Conservation (phyloP, 2,113 vertebrate species). For the Hymenochirus boettgeri region DNA sequence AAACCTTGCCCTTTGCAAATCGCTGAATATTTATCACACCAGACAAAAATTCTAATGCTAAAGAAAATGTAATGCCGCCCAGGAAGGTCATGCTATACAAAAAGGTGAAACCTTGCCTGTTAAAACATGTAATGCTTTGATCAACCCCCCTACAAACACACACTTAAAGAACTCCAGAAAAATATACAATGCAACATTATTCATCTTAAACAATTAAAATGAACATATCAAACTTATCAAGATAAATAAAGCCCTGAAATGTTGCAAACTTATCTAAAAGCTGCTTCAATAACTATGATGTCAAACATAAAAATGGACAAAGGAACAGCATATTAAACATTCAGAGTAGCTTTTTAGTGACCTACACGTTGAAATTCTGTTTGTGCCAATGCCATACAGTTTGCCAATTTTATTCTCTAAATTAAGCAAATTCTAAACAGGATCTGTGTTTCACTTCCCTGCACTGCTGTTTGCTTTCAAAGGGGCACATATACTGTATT, state of each 20-base stretch:
- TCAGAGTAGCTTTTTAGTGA: neutral
- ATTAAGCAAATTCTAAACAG: neutral
- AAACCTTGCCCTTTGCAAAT: neutral
- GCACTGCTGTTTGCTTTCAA: slow-evolving; percentile 60
- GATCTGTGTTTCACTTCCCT: slow-evolving; percentile 46
- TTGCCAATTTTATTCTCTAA: neutral
- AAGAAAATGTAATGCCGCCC: neutral
- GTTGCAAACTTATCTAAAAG: slow-evolving; percentile 10
- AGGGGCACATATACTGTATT: slow-evolving; percentile 54
- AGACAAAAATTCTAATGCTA: neutral
- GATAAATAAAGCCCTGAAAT: slow-evolving; percentile 43
- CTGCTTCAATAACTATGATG: neutral
- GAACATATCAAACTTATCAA: neutral
- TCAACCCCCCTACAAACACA: neutral
- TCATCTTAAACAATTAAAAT: slow-evolving; percentile 8
- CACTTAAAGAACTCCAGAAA: slow-evolving; percentile 7
- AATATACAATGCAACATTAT: slow-evolving; percentile 8
- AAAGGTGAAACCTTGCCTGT: neutral
- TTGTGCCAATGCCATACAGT: neutral
- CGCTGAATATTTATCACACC: neutral
- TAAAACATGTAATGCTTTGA: neutral
- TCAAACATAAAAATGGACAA: neutral
- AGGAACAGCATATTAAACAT: slow-evolving; percentile 13
- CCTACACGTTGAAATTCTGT: neutral
- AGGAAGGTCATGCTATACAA: neutral